These are phyloP conservation scores for Eulacestoma nigropectus DNA, from an alignment of 2,113 vertebrate species.

Conservation along the genomic window DNA sequence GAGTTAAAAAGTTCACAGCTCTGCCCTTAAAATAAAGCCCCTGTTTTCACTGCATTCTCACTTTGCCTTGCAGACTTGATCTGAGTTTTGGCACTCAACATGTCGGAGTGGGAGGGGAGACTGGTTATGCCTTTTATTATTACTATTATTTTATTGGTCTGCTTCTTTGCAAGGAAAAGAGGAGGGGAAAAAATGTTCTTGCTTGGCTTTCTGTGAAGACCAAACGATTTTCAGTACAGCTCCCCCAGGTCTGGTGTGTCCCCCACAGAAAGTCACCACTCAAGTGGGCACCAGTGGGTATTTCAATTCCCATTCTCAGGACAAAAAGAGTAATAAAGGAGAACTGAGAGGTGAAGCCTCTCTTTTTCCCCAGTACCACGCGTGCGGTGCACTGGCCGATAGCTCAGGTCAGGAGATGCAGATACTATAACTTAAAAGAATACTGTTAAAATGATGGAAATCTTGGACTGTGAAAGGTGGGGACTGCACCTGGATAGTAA, in stretches of 20 bases:
- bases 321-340: background rate
- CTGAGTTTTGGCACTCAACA: conserved; percentile 33
- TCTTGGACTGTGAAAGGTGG: background rate
- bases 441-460: background rate
- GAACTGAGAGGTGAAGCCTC: background rate
- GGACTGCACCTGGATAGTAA: background rate
- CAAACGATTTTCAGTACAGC: background rate
- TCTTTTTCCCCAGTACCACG: background rate
- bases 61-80: background rate
- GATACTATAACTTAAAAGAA: background rate
- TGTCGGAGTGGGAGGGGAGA: background rate
- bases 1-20: conserved; percentile 46
- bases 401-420: background rate
- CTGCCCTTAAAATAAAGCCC: conserved; percentile 27
- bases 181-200: background rate
- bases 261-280: background rate
- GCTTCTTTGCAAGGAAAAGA: background rate
- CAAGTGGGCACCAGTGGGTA: background rate
- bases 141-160: conserved; percentile 1
- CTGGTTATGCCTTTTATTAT: background rate
- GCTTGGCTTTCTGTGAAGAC: background rate
- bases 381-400: accelerated
- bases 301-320: background rate
- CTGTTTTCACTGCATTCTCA: conserved; percentile 48
- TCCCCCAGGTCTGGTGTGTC: too few relatives aligned